Percentiles rank a stretch among this genome's conserved stretches.
Evolutionary conservation across 2,888 invertebrate species (phyloP).

Genomic region (Stenotaenia linearis): DNA sequence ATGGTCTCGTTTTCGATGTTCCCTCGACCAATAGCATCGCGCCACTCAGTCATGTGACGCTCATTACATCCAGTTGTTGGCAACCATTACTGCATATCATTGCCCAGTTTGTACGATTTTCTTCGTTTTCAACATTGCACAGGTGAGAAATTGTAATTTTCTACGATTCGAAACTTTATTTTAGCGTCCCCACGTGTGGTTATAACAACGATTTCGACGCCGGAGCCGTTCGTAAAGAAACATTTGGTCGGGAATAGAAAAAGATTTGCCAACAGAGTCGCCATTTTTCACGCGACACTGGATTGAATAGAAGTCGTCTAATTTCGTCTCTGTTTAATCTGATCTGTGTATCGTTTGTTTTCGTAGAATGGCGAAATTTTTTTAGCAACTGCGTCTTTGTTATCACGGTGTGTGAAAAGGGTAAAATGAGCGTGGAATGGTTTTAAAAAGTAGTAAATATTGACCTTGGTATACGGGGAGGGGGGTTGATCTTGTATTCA

Average conservation of each 20-base stretch:
- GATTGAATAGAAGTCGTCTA: slow-evolving; percentile 5
- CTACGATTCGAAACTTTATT: neutral
- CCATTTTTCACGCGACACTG: slow-evolving; percentile 4
- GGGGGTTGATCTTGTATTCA: neutral
- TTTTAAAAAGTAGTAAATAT: neutral
- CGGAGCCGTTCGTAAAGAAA: neutral
- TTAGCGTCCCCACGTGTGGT: neutral
- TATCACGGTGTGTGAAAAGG: neutral
- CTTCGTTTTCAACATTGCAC: slow-evolving; percentile 2
- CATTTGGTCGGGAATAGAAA: neutral
- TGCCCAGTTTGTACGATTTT: slow-evolving; percentile 14
- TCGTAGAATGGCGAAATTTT: neutral
- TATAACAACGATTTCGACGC: neutral
- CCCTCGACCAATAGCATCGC: neutral
- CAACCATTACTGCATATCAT: slow-evolving; percentile 31
- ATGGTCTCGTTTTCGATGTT: slow-evolving; percentile 22
- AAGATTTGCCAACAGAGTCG: slow-evolving; percentile 9
- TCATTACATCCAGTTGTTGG: slow-evolving; percentile 33
- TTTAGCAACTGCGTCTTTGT: neutral
- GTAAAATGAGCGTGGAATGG: neutral
- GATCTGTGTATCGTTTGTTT: neutral
- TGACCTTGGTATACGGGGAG: neutral
- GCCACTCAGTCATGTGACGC: slow-evolving; percentile 23
- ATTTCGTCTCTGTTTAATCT: neutral
- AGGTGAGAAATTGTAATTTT: neutral